A percentile compares a stretch with the other conserved stretches of the same genome.
Evolutionary conservation across 2,113 vertebrate genomes (phyloP).

Genomic region (Strix uralensis): DNA sequence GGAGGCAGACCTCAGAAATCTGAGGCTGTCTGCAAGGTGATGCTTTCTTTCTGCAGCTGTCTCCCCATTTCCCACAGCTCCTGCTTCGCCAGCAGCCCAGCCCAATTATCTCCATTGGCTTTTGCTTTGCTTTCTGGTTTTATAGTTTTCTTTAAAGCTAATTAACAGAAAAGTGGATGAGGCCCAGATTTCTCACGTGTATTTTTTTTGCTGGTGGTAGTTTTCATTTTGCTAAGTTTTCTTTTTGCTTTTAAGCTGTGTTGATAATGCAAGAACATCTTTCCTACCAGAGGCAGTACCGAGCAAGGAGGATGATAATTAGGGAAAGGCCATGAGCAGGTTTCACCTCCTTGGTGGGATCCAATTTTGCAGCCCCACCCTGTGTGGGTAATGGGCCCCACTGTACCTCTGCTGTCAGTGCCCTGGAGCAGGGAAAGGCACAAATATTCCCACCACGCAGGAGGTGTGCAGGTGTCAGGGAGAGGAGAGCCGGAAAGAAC

Average conservation of each 20-base stretch:
- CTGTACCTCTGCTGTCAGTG: not conserved
- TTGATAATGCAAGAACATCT: not conserved
- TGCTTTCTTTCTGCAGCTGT: not conserved
- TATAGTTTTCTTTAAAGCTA: not conserved
- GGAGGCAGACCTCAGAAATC: not conserved
- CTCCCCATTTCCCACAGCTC: not conserved
- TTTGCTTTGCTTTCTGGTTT: not conserved
- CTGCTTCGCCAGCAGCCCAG: not conserved
- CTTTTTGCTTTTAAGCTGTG: not conserved
- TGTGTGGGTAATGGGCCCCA: not conserved
- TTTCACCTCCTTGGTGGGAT: not conserved
- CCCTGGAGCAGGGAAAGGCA: not conserved
- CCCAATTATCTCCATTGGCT: not conserved
- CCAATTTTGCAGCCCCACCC: not conserved
- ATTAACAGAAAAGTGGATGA: not conserved
- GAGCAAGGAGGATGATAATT: not conserved
- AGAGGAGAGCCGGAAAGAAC: not conserved
- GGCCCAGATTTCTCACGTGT: not conserved
- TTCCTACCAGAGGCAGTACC: not conserved
- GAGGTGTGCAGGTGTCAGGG: not conserved
- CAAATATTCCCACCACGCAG: not conserved
- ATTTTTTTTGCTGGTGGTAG: not conserved
- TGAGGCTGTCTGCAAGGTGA: not conserved
- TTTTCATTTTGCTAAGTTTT: not conserved
- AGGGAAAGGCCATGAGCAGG: not conserved